Base-by-base conservation (phyloP, 2,888 invertebrate species). In the Cyclophora albipunctata region DNA sequence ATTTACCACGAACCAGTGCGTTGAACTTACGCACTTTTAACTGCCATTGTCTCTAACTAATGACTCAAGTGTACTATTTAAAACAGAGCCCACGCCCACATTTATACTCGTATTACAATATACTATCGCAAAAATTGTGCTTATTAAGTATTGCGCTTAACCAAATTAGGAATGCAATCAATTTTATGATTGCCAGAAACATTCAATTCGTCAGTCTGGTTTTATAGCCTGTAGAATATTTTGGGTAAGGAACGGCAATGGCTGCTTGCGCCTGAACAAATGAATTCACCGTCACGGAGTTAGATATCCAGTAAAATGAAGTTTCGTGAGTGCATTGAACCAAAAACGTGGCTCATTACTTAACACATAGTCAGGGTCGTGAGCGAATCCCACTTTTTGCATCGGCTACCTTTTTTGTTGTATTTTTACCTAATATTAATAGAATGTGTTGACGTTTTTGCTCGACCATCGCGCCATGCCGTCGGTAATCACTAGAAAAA, bases 321-420 rank as follows among this genome's bases (percentile, higher is more conserved):
- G 69, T 79, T 77, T 75, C 81, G 78, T 78, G 84, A 82, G 87
- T 84, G 84, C 86, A 82, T 80, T 85, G 86, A 86, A 87, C 87
- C 78, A 83, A 78, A 82, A 81, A 81, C 85, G 86, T 85, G 84
- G 79, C 70, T 75, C 77, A 81, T 83, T 84, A 82, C 81, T 83
- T 82, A 80, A 74, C 79, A 80, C 77, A 73, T 71, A 75, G 72
- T 64, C 64, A 59, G 66, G 71, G 71, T 79, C 83, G 82, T 81
- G 83, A 80, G 75, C 72, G 65, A 74, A 65, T 68, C 67, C 64
- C 53, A 69, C 74, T 83, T 83, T 83, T 82, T 82, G 75, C 74
- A 69, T 66, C 67, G 73, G 73, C 73, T 37, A 71, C 54, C 62
- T 71, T 78, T 80, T 83, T 80, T 77, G 68, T 69, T 53, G 49